These are phyloP conservation scores for Parotocinclus haroldoi DNA, from an alignment of 2,797 vertebrate genomes.

Conservation along the genomic window DNA sequence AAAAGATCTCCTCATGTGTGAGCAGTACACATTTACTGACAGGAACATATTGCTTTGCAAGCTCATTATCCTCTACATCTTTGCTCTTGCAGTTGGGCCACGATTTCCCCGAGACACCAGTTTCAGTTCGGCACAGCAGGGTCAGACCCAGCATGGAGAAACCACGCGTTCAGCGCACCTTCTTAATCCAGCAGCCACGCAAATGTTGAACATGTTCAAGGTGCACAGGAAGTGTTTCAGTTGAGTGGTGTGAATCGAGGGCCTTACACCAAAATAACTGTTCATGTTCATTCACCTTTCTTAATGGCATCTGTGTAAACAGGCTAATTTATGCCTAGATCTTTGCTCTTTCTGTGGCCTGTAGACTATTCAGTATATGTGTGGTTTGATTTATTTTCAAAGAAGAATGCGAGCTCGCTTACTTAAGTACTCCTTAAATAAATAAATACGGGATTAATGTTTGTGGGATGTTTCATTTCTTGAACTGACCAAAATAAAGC, in stretches of 20 bases:
- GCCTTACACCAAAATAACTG: constrained; percentile 6
- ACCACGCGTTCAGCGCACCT: constrained; percentile 66
- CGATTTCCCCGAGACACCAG: constrained; percentile 79
- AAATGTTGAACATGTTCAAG: constrained; percentile 74
- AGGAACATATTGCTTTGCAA: neutral
- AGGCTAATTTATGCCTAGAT: too few relatives aligned
- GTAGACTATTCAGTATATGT: constrained; percentile 2
- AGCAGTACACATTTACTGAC: too few relatives aligned
- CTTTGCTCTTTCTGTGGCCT: neutral
- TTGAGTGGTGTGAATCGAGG: constrained; percentile 29
- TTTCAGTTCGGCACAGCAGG: constrained; percentile 81
- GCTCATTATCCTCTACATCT: neutral
- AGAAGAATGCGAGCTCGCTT: constrained; percentile 48
- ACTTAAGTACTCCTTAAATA: constrained; percentile 45
- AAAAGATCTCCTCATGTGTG: too few relatives aligned
- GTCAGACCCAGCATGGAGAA: constrained; percentile 83
- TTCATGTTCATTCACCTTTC: neutral
- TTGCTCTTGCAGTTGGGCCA: constrained; percentile 77
- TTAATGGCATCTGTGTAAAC: too few relatives aligned
- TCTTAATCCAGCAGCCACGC: constrained; percentile 88
- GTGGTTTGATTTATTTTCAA: constrained; percentile 21
- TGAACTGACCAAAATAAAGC: neutral
- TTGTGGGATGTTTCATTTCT: neutral
- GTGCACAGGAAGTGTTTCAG: constrained; percentile 46
- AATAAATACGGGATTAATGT: constrained; percentile 40